A percentile compares a stretch with the other conserved stretches of the same genome.
phyloP scores from a whole-genome alignment of 2,113 vertebrate genomes.

The Amphiprion ocellaris region DNA sequence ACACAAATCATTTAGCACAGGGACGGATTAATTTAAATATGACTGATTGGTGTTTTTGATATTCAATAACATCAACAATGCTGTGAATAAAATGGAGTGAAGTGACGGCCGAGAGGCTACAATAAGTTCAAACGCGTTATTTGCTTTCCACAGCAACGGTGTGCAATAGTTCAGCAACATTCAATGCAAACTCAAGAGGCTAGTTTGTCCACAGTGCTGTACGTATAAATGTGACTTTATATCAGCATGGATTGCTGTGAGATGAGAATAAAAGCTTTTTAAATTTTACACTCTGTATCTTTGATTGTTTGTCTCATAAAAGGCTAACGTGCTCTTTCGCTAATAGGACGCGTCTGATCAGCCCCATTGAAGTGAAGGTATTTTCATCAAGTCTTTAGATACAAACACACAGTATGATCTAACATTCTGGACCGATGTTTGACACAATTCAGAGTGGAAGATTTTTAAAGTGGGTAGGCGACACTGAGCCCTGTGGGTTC shows the following conservation, averaged over 20 bases:
- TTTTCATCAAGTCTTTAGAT: background rate
- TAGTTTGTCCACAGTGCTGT: slow-evolving; percentile 32
- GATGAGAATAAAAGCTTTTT: slow-evolving; percentile 72
- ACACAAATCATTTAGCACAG: slow-evolving; percentile 1
- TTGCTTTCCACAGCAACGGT: slow-evolving; percentile 37
- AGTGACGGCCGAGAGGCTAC: background rate
- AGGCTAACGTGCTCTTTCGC: background rate
- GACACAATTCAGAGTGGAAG: background rate
- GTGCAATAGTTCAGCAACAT: slow-evolving; percentile 78
- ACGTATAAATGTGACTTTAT: slow-evolving; percentile 51
- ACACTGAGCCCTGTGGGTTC: background rate
- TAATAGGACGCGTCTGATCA: background rate
- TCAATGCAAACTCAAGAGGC: slow-evolving; percentile 56
- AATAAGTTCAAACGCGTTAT: slow-evolving; percentile 16
- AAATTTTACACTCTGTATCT: background rate
- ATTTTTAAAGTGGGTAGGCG: slow-evolving; percentile 13
- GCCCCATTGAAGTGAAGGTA: too few species aligned
- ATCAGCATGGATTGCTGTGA: slow-evolving; percentile 66
- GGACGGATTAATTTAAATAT: background rate
- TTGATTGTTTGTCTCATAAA: background rate
- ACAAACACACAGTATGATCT: background rate
- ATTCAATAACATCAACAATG: slow-evolving; percentile 43
- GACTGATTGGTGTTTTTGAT: slow-evolving; percentile 36
- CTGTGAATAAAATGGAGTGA: slow-evolving; percentile 47
- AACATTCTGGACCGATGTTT: background rate